Conservation (phyloP, 2,888 invertebrate species). For the Chymomyza fuscimana region DNA sequence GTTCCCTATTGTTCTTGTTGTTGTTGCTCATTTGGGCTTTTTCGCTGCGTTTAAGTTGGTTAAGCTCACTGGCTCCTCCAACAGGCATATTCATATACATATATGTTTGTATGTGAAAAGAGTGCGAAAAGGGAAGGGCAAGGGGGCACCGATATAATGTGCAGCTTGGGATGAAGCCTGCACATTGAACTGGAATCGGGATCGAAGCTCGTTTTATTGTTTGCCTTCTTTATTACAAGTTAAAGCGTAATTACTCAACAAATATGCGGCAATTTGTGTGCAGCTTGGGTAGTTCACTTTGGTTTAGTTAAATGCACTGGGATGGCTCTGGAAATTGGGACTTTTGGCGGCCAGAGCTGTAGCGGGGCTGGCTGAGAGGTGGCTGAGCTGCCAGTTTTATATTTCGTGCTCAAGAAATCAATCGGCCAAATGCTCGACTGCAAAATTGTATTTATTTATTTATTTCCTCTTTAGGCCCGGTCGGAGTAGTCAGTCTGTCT, state of each 20-base stretch:
- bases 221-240: constrained; percentile 77
- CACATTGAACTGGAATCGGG: constrained; percentile 23
- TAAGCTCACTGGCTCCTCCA: constrained; percentile 57
- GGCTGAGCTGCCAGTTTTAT: constrained; percentile 35
- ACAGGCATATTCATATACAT: too few species aligned
- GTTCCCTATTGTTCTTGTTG: background rate
- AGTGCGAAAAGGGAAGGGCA: background rate
- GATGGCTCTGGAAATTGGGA: constrained; percentile 1
- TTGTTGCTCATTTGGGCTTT: constrained; percentile 64
- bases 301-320: background rate
- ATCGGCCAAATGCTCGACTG: constrained; percentile 60
- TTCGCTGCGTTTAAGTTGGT: constrained; percentile 66
- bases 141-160: background rate
- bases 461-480: constrained; percentile 35
- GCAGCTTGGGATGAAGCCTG: background rate
- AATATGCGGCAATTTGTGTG: constrained; percentile 73
- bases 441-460: constrained; percentile 68
- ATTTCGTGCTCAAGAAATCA: constrained; percentile 63
- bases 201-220: constrained; percentile 71
- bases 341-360: background rate
- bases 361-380: background rate
- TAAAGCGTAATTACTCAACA: constrained; percentile 75
- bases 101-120: too few species aligned
- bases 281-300: constrained; percentile 7
- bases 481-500: constrained; percentile 2